A percentile compares a stretch with the other conserved stretches of the same genome.
phyloP scores from a whole-genome alignment of 2,888 invertebrate genomes.

The Stomorhina lunata region DNA sequence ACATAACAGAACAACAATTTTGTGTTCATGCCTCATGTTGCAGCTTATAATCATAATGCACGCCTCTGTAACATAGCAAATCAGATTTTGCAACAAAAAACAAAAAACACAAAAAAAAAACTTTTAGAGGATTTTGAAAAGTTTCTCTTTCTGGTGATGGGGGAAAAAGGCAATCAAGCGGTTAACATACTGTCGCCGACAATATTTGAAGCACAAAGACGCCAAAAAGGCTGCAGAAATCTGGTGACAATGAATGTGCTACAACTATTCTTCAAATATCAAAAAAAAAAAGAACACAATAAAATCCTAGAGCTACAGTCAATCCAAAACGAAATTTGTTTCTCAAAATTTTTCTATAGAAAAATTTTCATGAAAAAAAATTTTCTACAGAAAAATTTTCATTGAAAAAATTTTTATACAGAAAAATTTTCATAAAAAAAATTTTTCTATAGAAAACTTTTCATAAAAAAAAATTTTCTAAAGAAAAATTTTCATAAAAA shows the following conservation, averaged over 20 bases:
- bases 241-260: conserved; percentile 40
- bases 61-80: conserved; percentile 65
- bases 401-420: too few species aligned
- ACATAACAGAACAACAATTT: conserved; percentile 19
- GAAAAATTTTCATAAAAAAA: too few species aligned
- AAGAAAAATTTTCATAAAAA: too few species aligned
- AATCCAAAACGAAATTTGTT: too few species aligned
- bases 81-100: conserved; percentile 45
- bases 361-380: too few species aligned
- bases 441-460: too few species aligned
- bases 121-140: not conserved
- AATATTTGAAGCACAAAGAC: conserved; percentile 58
- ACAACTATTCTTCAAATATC: conserved; percentile 39
- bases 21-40: conserved; percentile 59
- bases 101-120: conserved; percentile 17
- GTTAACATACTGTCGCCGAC: conserved; percentile 62
- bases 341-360: too few species aligned
- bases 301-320: not conserved
- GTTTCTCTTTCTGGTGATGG: conserved; percentile 12
- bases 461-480: too few species aligned
- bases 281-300: not conserved
- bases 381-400: too few species aligned
- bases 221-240: conserved; percentile 61
- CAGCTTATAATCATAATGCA: conserved; percentile 67
- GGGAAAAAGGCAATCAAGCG: conserved; percentile 62